A percentile compares a stretch with the other conserved stretches of the same genome.
phyloP scores from a whole-genome alignment of 1,140 invertebrate genomes.

The Aphelinus atriplicis region DNA sequence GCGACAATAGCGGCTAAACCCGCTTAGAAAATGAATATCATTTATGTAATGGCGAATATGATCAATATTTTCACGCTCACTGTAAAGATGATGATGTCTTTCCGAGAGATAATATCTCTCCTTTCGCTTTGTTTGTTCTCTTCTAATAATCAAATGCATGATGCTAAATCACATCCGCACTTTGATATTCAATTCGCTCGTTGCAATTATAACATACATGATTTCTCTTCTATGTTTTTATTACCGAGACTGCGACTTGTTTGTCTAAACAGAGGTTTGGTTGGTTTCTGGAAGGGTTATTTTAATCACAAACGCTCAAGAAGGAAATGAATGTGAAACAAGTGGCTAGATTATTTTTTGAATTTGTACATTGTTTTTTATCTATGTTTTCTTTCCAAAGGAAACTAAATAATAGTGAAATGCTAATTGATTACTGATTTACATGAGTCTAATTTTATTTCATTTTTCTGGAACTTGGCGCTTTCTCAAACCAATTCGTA shows the following conservation, averaged over 20 bases:
- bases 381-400: too few species aligned
- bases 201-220: conserved; percentile 13
- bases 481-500: conserved; percentile 32
- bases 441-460: conserved; percentile 11
- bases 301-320: conserved; percentile 79
- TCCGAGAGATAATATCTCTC: conserved; percentile 22
- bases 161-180: conserved; percentile 25
- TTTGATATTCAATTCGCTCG: conserved; percentile 16
- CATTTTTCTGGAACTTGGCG: background rate
- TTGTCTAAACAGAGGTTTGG: conserved; percentile 74
- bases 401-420: too few species aligned
- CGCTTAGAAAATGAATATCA: conserved; percentile 33
- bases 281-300: conserved; percentile 81
- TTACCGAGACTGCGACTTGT: conserved; percentile 58
- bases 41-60: conserved; percentile 24
- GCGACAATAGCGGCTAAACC: conserved; percentile 10
- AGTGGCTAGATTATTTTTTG: conserved; percentile 35
- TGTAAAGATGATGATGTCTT: conserved; percentile 33
- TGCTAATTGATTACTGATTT: too few species aligned
- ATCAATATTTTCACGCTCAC: conserved; percentile 27
- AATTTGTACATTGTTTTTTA: conserved; percentile 40
- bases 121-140: conserved; percentile 42
- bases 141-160: conserved; percentile 37
- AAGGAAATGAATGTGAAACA: conserved; percentile 63
- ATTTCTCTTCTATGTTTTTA: conserved; percentile 47